Base-by-base conservation (phyloP, 2,113 vertebrate genomes). In the Platysternon megacephalum region DNA sequence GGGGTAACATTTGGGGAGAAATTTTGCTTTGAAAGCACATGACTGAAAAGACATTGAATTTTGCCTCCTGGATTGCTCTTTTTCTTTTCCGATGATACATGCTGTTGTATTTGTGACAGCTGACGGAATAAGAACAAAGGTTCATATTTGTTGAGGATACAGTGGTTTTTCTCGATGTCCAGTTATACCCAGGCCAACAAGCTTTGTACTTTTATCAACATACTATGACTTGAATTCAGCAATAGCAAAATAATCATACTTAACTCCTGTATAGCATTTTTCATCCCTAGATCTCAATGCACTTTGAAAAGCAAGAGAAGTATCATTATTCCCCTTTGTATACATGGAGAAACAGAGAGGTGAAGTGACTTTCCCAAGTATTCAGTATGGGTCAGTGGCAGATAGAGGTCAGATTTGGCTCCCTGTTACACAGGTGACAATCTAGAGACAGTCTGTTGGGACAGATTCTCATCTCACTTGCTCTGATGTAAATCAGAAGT, bases 371-470 rank as follows among this genome's bases (percentile, higher is more conserved):
- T 87, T 14, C 52, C 55, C 13, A n/a, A 35, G 61, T 68, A 68
- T 5, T 39, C 22, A 14, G 76, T 65, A 35, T 56, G 26, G 24
- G 10, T 56, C 24, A 56, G 24, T 56, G 55, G 22, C 9, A 9
- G 46, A 11, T 13, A 21, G 21, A n/a, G 79, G 80, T 1, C 19
- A 29, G 35, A 72, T 44, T 82, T 65, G 82, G 42, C 79, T 51
- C 85, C 58, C 6, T 5, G 46, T 32, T 0, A 0, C 53, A 8
- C 26, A 24, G 51, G 26, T 16, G 32, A 3, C 6, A 22, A 53
- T 32, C 58, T 82, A 48, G 28, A 53, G 35, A 0, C 1, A 17
- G 61, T 19, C 61, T 83, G 4, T 44, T 61, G 1, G 2, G 81
- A 72, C 19, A 89, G 35, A 81, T 86, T 79, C 51, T 86, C 4